These are phyloP conservation scores for Campylorhamphus procurvoides DNA, from an alignment of 2,113 vertebrate species.

Conservation along the genomic window DNA sequence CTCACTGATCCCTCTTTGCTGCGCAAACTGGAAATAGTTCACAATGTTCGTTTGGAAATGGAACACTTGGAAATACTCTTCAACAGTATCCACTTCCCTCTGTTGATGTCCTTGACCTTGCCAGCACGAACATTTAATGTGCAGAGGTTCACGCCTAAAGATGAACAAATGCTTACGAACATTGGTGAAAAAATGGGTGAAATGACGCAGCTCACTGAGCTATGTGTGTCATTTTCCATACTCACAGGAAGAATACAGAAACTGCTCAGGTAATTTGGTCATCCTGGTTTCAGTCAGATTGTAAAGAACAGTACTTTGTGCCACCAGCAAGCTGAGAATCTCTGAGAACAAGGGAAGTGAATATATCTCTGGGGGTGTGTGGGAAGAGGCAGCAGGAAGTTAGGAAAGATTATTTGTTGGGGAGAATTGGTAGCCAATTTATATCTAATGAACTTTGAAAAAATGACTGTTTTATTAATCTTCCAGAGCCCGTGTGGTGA, in stretches of 20 bases:
- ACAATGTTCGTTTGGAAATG: conserved; percentile 90
- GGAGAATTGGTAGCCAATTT: background rate
- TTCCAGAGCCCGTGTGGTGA: background rate
- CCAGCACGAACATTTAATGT: conserved; percentile 86
- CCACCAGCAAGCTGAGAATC: background rate
- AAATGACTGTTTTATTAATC: background rate
- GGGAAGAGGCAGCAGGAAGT: background rate
- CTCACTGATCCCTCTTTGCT: conserved; percentile 77
- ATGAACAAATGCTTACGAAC: conserved; percentile 71
- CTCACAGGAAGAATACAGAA: conserved; percentile 87
- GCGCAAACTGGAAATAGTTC: conserved; percentile 87
- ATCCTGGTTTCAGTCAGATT: background rate
- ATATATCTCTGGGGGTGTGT: background rate
- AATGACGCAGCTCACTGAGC: conserved; percentile 81
- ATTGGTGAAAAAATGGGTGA: conserved; percentile 83
- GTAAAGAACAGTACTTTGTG: background rate
- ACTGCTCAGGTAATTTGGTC: conserved; percentile 82
- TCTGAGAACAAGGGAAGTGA: background rate
- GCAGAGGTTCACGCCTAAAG: conserved; percentile 65
- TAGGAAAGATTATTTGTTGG: background rate
- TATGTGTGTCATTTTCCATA: conserved; percentile 88
- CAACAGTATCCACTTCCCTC: conserved; percentile 80
- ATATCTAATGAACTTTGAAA: background rate
- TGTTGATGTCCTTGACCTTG: conserved; percentile 84
- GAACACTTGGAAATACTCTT: conserved; percentile 87